Evolutionary conservation across 2,113 vertebrate genomes (phyloP).

Genomic region (Bambusicola thoracicus): DNA sequence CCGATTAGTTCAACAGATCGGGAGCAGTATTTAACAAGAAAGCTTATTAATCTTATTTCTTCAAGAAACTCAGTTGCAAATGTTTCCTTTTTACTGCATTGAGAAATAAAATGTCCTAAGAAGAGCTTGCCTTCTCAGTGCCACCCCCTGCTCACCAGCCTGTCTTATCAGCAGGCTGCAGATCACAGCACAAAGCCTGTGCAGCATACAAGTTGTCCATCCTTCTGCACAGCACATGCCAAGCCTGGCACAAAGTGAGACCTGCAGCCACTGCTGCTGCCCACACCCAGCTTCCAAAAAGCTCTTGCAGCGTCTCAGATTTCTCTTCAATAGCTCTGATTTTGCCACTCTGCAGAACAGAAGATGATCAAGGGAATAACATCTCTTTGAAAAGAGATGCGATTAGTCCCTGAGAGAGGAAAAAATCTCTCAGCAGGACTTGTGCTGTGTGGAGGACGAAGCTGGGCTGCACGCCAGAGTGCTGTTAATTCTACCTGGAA

Average conservation of each 20-base stretch:
- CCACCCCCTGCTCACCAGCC: neutral
- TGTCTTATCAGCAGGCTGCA: neutral
- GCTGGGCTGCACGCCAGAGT: conserved; percentile 19
- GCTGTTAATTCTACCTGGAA: conserved; percentile 62
- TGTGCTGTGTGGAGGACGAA: neutral
- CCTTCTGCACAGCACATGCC: rapidly evolving
- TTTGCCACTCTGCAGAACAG: neutral
- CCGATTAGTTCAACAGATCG: neutral
- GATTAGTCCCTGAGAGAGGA: neutral
- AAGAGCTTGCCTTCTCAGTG: neutral
- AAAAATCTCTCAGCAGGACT: conserved; percentile 14
- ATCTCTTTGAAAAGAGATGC: conserved; percentile 13
- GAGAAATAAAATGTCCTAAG: neutral
- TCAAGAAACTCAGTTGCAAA: neutral
- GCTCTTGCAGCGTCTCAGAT: conserved; percentile 18
- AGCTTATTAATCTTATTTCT: neutral
- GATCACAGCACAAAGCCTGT: neutral
- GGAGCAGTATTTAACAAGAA: neutral
- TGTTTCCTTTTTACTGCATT: neutral
- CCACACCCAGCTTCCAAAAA: neutral
- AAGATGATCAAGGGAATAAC: conserved; percentile 20
- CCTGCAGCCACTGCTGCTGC: neutral
- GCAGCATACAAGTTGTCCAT: neutral
- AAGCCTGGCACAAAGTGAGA: neutral
- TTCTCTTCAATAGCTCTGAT: neutral